phyloP scores from a whole-genome alignment of 2,888 invertebrate genomes.

The Apamea epomidion region DNA sequence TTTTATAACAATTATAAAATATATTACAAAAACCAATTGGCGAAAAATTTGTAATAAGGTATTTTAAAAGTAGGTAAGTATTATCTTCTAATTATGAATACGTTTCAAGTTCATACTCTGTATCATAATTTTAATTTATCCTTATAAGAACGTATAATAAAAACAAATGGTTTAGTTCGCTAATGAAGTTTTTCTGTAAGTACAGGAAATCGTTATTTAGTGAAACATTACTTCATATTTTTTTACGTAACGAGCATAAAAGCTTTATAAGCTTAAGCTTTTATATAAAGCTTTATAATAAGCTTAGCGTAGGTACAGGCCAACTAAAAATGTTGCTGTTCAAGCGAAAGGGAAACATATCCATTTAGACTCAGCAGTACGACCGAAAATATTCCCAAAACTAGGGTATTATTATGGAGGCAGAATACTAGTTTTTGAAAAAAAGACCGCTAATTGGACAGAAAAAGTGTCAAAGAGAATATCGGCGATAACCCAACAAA shows the following conservation, averaged over 20 bases:
- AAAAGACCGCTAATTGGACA: conserved; percentile 7
- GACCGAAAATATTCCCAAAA: background rate
- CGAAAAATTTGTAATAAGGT: background rate
- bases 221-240: background rate
- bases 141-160: background rate
- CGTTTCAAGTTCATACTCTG: background rate
- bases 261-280: too few species aligned
- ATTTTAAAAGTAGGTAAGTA: background rate
- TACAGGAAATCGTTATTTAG: background rate
- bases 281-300: too few species aligned
- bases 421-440: background rate
- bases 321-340: conserved; percentile 12
- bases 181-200: background rate
- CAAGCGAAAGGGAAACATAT: background rate
- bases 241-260: background rate
- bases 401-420: background rate
- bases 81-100: background rate
- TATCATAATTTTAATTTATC: background rate
- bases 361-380: background rate
- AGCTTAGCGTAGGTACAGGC: background rate
- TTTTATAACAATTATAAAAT: background rate
- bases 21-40: background rate
- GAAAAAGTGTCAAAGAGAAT: conserved; percentile 10
- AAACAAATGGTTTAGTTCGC: background rate
- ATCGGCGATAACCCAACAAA: conserved; percentile 5